Evolutionary conservation across 2,888 invertebrate species (phyloP).

Genomic region (Polymixis lichenea): DNA sequence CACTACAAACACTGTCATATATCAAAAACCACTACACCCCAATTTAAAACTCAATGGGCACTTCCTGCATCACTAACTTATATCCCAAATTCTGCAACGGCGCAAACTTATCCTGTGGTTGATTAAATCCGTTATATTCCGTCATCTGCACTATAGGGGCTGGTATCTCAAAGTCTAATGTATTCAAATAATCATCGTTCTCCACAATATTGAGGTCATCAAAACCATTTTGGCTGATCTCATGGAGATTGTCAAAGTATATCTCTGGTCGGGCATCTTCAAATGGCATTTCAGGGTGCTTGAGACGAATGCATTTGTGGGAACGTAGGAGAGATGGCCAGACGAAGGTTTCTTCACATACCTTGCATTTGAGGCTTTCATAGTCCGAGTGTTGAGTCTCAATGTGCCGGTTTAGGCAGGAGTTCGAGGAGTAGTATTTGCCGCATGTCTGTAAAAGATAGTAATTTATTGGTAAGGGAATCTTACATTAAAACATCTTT

Average conservation of each 20-base stretch:
- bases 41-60: conserved; percentile 83
- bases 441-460: conserved; percentile 78
- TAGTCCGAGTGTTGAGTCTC: conserved; percentile 72
- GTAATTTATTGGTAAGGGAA: too few relatives aligned
- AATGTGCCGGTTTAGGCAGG: conserved; percentile 80
- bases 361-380: conserved; percentile 74
- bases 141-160: conserved; percentile 80
- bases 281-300: conserved; percentile 79
- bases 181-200: conserved; percentile 76
- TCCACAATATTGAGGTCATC: conserved; percentile 76
- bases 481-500: too few relatives aligned
- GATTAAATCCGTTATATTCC: conserved; percentile 70
- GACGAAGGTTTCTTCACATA: conserved; percentile 82
- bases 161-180: conserved; percentile 83
- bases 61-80: conserved; percentile 83
- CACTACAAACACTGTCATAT: not conserved
- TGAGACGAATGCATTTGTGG: conserved; percentile 80
- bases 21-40: not conserved
- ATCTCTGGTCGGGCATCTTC: conserved; percentile 81
- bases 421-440: conserved; percentile 79
- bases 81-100: conserved; percentile 74
- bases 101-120: conserved; percentile 42
- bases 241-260: conserved; percentile 76
- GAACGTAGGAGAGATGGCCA: conserved; percentile 79
- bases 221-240: conserved; percentile 69